Evolutionary conservation across 1,140 invertebrate genomes (phyloP).

Genomic region (Dufourea novaeangliae): DNA sequence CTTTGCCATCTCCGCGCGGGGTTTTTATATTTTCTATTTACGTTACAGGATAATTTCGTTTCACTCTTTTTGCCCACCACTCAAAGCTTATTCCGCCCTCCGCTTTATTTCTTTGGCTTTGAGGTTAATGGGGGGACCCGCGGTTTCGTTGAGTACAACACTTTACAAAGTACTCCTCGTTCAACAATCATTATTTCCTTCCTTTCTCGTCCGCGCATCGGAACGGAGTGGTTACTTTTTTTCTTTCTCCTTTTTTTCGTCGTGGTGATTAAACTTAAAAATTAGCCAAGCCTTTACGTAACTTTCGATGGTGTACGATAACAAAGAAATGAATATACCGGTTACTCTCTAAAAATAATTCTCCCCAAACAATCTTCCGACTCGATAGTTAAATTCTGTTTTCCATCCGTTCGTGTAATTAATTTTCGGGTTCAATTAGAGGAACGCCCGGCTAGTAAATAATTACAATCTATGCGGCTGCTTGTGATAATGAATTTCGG

Average conservation of each 20-base stretch:
- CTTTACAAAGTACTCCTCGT: slow-evolving; percentile 30
- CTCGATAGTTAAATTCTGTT: not conserved
- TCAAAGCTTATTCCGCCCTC: slow-evolving; percentile 44
- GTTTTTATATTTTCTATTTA: slow-evolving; percentile 18
- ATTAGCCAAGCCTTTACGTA: not conserved
- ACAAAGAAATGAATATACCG: not conserved
- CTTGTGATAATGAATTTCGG: too few relatives aligned
- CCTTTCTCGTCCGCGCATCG: not conserved
- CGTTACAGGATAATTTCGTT: slow-evolving; percentile 55
- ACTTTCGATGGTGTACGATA: not conserved
- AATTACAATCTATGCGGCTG: too few relatives aligned
- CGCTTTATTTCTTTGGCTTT: slow-evolving; percentile 51
- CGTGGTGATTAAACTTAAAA: not conserved
- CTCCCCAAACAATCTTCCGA: not conserved
- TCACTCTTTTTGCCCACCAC: slow-evolving; percentile 49
- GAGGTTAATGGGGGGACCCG: slow-evolving; percentile 54
- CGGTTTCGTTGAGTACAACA: slow-evolving; percentile 40
- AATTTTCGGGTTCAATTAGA: too few relatives aligned
- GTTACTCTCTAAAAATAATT: not conserved
- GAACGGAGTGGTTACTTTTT: not conserved
- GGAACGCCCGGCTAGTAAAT: too few relatives aligned
- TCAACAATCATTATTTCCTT: slow-evolving; percentile 8
- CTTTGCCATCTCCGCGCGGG: not conserved
- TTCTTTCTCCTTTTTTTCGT: too few relatives aligned
- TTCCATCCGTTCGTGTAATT: too few relatives aligned